Evolutionary conservation across 2,888 invertebrate genomes (phyloP).

Genomic region (Druceiella hillmani): DNA sequence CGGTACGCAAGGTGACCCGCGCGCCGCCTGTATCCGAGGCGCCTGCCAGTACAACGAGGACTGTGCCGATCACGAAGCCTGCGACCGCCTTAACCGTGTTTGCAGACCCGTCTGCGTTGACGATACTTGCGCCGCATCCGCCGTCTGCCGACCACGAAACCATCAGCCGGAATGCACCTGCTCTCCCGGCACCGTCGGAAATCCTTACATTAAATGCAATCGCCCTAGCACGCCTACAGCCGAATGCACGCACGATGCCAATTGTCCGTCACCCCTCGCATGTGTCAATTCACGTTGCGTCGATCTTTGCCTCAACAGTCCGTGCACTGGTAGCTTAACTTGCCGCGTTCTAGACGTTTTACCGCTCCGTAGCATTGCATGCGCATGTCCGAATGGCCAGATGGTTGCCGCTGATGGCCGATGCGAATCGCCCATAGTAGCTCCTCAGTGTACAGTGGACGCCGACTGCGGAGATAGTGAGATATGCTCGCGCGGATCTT

Average conservation of each 20-base stretch:
- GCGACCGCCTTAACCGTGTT: constrained; percentile 75
- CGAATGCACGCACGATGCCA: constrained; percentile 69
- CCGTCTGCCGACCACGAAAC: constrained; percentile 66
- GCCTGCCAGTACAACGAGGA: constrained; percentile 87
- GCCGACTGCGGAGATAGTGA: constrained; percentile 70
- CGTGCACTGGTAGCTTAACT: constrained; percentile 72
- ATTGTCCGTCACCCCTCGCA: constrained; percentile 68
- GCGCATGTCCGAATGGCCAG: constrained; percentile 79
- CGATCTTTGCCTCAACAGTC: constrained; percentile 70
- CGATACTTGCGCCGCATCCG: constrained; percentile 73
- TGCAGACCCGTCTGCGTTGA: constrained; percentile 79
- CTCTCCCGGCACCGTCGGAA: constrained; percentile 67
- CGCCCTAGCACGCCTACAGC: constrained; percentile 42
- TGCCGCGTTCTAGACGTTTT: constrained; percentile 74
- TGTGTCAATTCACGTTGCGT: constrained; percentile 73
- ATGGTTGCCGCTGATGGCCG: constrained; percentile 67
- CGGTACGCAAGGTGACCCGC: constrained; percentile 81
- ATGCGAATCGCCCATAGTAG: constrained; percentile 57
- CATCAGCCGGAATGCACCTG: constrained; percentile 79
- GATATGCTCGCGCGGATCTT: constrained; percentile 69
- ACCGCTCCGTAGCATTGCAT: constrained; percentile 79
- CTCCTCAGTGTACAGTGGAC: constrained; percentile 63
- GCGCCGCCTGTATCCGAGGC: constrained; percentile 73
- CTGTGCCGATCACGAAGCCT: constrained; percentile 78
- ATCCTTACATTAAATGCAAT: constrained; percentile 67